Evolutionary conservation across 2,113 vertebrate species (phyloP).

Genomic region (Oncorhynchus tshawytscha): DNA sequence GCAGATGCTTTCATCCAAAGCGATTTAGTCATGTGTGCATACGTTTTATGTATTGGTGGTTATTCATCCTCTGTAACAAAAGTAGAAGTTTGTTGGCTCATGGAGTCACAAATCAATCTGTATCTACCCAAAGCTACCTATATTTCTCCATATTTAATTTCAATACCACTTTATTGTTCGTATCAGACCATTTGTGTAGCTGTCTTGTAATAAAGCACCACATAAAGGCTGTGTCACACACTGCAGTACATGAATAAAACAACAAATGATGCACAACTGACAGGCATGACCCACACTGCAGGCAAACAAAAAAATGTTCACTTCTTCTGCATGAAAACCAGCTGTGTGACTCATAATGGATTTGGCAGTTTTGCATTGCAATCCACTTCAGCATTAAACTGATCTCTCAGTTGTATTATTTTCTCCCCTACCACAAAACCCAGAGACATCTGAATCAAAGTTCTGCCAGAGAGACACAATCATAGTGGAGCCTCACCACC

Average conservation of each 20-base stretch:
- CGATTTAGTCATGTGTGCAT: neutral
- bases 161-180: too few relatives aligned
- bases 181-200: too few relatives aligned
- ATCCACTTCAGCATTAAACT: slow-evolving; percentile 58
- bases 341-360: slow-evolving; percentile 45
- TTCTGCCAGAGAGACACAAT: slow-evolving; percentile 43
- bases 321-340: slow-evolving; percentile 38
- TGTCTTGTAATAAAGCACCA: too few relatives aligned
- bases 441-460: slow-evolving; percentile 59
- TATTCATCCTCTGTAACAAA: neutral
- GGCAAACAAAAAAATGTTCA: slow-evolving; percentile 28
- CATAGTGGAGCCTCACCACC: slow-evolving; percentile 48
- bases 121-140: too few relatives aligned
- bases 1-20: neutral
- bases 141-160: too few relatives aligned
- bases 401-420: slow-evolving; percentile 41
- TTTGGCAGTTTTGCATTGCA: slow-evolving; percentile 9
- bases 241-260: slow-evolving; percentile 38
- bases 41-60: neutral
- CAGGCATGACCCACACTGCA: slow-evolving; percentile 44
- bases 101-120: neutral
- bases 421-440: slow-evolving; percentile 35
- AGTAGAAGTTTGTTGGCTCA: neutral
- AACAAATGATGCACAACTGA: slow-evolving; percentile 24
- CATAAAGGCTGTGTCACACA: too few relatives aligned